Evolutionary conservation across 2,113 vertebrate species (phyloP).

Genomic region (Pituophis catenifer): DNA sequence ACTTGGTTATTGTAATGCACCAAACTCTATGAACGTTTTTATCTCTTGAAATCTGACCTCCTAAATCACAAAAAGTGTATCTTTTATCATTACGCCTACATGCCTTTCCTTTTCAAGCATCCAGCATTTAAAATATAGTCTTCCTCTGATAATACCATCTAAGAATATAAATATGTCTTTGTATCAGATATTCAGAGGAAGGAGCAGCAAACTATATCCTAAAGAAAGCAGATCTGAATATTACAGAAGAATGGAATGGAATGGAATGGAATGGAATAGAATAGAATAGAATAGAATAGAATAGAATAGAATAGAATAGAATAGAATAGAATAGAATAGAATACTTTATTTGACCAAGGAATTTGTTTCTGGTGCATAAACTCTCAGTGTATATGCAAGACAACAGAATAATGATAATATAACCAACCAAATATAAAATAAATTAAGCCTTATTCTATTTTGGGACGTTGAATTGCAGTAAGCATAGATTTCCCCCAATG

Average conservation of each 20-base stretch:
- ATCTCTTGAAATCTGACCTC: slow-evolving; percentile 8
- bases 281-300: neutral
- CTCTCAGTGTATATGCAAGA: neutral
- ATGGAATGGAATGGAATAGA: too few relatives aligned
- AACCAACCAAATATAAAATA: slow-evolving; percentile 19
- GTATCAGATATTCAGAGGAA: slow-evolving; percentile 2
- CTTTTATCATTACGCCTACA: neutral
- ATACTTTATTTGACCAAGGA: neutral
- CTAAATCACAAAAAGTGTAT: neutral
- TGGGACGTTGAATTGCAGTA: neutral
- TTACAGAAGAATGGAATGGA: neutral
- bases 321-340: neutral
- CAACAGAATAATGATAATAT: neutral
- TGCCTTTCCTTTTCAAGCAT: neutral
- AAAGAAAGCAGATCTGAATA: slow-evolving; percentile 1
- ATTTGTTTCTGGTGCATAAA: neutral
- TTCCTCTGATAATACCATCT: neutral
- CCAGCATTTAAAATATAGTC: slow-evolving; percentile 9
- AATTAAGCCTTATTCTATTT: neutral
- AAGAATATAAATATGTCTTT: neutral
- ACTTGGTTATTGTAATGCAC: slow-evolving; percentile 11
- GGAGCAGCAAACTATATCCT: neutral
- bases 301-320: neutral
- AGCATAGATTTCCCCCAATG: neutral
- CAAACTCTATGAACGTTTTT: neutral